These are phyloP conservation scores for Polymixis flavicincta DNA, from an alignment of 2,888 invertebrate species.

Conservation along the genomic window DNA sequence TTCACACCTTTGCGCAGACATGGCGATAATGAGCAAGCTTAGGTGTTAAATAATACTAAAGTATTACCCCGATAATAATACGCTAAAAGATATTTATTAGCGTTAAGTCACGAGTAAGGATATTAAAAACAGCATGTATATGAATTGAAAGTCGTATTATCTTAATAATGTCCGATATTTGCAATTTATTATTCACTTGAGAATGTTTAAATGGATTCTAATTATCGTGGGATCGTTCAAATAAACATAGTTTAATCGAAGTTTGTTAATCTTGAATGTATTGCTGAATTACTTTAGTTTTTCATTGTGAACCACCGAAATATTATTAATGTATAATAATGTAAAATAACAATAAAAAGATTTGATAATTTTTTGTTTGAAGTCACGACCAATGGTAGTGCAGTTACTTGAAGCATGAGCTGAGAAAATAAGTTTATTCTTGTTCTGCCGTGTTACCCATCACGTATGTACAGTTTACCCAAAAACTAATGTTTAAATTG, in stretches of 20 bases:
- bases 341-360: neutral
- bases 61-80: slow-evolving; percentile 47
- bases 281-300: neutral
- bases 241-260: neutral
- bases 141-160: slow-evolving; percentile 11
- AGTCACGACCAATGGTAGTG: neutral
- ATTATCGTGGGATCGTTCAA: neutral
- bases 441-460: neutral
- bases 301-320: neutral
- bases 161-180: slow-evolving; percentile 15
- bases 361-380: neutral
- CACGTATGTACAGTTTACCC: neutral
- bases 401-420: neutral
- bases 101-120: slow-evolving; percentile 43
- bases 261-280: neutral
- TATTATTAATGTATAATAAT: too few species aligned
- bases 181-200: slow-evolving; percentile 16
- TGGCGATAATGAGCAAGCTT: slow-evolving; percentile 48
- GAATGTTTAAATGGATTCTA: slow-evolving; percentile 16
- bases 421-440: neutral
- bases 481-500: neutral
- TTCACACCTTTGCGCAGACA: slow-evolving; percentile 51
- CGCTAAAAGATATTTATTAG: slow-evolving; percentile 55
- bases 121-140: slow-evolving; percentile 54
- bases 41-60: slow-evolving; percentile 56